These are phyloP conservation scores for Xiphophorus couchianus DNA, from an alignment of 2,113 vertebrate genomes.

Conservation along the genomic window DNA sequence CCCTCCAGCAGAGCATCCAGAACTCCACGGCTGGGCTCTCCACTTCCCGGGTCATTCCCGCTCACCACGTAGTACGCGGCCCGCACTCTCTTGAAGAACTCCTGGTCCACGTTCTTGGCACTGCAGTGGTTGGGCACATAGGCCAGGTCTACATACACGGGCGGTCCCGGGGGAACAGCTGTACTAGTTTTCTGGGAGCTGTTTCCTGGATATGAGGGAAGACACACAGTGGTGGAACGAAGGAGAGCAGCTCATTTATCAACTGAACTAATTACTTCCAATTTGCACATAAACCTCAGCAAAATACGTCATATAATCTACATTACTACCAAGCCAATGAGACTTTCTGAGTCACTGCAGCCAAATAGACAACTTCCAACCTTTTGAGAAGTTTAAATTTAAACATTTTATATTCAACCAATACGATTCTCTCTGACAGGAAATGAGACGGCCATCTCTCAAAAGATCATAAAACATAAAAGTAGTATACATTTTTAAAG, in stretches of 20 bases:
- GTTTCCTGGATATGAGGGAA: constrained; percentile 60
- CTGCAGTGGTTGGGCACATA: constrained; percentile 99
- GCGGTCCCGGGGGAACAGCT: constrained; percentile 80
- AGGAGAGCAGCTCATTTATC: neutral
- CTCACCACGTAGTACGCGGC: constrained; percentile 95
- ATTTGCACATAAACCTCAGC: neutral
- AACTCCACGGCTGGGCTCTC: constrained; percentile 93
- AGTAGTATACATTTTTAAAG: too few species aligned
- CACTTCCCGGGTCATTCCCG: constrained; percentile 91
- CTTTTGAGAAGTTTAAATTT: neutral
- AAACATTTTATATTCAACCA: neutral
- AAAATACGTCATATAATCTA: neutral
- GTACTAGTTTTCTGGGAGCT: constrained; percentile 71
- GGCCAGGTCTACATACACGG: constrained; percentile 95
- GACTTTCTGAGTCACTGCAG: neutral
- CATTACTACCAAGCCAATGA: neutral
- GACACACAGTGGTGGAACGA: neutral
- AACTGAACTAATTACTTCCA: neutral
- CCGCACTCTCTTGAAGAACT: constrained; percentile 94
- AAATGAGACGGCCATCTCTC: too few species aligned
- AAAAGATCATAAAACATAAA: neutral
- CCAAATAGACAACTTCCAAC: neutral
- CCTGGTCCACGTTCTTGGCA: constrained; percentile 94
- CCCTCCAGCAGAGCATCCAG: constrained; percentile 94
- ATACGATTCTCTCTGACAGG: neutral